phyloP scores from a whole-genome alignment of 2,113 vertebrate species.

The Chlorodrepanis virens region DNA sequence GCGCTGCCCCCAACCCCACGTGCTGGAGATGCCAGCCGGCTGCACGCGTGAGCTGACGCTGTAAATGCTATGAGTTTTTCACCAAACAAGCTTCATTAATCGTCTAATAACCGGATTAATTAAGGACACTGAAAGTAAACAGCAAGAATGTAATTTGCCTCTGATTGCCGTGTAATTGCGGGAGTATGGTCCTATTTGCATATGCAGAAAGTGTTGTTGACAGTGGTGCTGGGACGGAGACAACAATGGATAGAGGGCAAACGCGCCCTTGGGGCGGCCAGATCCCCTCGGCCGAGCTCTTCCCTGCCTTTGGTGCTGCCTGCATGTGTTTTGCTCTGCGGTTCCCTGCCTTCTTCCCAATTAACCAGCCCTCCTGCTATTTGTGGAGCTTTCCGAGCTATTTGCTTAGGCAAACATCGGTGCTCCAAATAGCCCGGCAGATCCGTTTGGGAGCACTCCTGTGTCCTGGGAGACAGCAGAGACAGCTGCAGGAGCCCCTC shows the following conservation, averaged over 20 bases:
- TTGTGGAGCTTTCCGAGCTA: neutral
- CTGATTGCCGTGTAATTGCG: conserved; percentile 77
- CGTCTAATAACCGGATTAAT: conserved; percentile 81
- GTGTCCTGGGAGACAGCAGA: neutral
- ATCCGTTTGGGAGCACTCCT: neutral
- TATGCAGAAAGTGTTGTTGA: conserved; percentile 62
- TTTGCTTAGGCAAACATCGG: conserved; percentile 13
- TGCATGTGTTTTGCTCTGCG: neutral
- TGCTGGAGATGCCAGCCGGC: neutral
- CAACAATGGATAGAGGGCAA: conserved; percentile 14
- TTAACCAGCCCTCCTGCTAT: neutral
- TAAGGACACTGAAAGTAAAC: conserved; percentile 80
- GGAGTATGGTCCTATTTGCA: conserved; percentile 68
- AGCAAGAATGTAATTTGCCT: conserved; percentile 80
- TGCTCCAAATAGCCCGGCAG: neutral
- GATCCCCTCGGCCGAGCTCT: neutral
- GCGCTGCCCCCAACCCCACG: neutral
- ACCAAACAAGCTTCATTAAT: conserved; percentile 81
- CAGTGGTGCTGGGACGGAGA: neutral
- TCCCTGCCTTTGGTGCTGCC: neutral
- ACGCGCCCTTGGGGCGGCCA: neutral
- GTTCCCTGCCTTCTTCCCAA: neutral
- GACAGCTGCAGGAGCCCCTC: neutral
- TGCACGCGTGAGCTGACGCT: neutral
- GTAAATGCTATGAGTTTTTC: conserved; percentile 73